Conservation (phyloP, 2,113 vertebrate genomes). For the Nettapus auritus region DNA sequence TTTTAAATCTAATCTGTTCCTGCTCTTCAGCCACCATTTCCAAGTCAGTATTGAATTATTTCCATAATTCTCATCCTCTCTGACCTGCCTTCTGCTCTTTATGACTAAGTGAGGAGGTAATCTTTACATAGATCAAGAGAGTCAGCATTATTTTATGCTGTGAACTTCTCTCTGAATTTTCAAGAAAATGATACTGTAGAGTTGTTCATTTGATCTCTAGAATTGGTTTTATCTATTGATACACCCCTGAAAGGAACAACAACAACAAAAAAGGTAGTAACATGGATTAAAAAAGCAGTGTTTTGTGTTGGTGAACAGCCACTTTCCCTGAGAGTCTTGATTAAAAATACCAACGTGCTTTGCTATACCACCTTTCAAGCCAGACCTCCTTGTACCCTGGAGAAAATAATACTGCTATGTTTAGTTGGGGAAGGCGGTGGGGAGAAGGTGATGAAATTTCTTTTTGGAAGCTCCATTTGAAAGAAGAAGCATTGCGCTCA, state of each 20-base stretch:
- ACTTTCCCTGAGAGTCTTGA: neutral
- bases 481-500: neutral
- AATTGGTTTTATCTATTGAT: neutral
- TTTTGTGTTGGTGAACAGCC: neutral
- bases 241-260: neutral
- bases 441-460: neutral
- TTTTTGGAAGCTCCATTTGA: neutral
- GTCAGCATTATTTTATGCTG: neutral
- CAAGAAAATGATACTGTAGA: neutral
- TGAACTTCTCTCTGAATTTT: neutral
- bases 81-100: neutral
- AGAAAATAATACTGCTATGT: neutral
- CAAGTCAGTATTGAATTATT: slow-evolving; percentile 14
- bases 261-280: neutral
- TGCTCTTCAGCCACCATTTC: slow-evolving; percentile 7
- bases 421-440: neutral
- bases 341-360: neutral
- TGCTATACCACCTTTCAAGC: neutral
- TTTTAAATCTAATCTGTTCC: neutral
- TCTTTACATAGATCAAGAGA: neutral
- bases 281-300: neutral
- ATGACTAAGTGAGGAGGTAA: neutral
- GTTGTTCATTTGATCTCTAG: neutral
- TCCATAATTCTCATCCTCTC: neutral
- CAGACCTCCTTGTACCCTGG: neutral